Percentiles rank a stretch among this genome's conserved stretches.
phyloP scores from a whole-genome alignment of 2,888 invertebrate species.

The Scaptomyza parva region DNA sequence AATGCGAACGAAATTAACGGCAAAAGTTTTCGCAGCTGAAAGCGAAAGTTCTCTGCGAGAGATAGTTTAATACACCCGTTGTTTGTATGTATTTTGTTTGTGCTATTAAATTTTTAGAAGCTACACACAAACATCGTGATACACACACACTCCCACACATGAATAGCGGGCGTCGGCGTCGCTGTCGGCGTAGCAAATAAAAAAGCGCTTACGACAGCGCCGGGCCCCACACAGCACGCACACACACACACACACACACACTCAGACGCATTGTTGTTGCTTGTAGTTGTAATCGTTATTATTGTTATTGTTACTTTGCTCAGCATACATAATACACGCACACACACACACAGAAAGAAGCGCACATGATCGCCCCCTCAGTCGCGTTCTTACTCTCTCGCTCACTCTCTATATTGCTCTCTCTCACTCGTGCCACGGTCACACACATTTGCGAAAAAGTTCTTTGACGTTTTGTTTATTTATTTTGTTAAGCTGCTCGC shows the following conservation, averaged over 20 bases:
- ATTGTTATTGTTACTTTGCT: constrained; percentile 9
- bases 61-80: constrained; percentile 58
- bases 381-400: constrained; percentile 14
- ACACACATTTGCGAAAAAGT: constrained; percentile 75
- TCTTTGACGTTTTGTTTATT: constrained; percentile 82
- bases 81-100: constrained; percentile 24
- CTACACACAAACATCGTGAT: constrained; percentile 21
- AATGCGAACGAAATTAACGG: constrained; percentile 45
- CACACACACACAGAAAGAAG: not conserved
- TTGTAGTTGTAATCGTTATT: constrained; percentile 15
- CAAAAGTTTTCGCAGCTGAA: constrained; percentile 52
- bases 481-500: constrained; percentile 73
- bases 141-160: too few relatives aligned
- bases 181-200: constrained; percentile 43
- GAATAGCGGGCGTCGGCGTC: constrained; percentile 21
- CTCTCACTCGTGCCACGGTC: constrained; percentile 31
- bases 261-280: constrained; percentile 1
- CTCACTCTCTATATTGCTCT: constrained; percentile 37
- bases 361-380: constrained; percentile 33
- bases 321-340: not conserved
- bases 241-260: not conserved
- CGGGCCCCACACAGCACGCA: constrained; percentile 50
- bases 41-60: constrained; percentile 64
- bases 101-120: constrained; percentile 59
- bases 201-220: constrained; percentile 73